phyloP scores from a whole-genome alignment of 2,888 invertebrate species.

The Synanthedon tipuliformis region DNA sequence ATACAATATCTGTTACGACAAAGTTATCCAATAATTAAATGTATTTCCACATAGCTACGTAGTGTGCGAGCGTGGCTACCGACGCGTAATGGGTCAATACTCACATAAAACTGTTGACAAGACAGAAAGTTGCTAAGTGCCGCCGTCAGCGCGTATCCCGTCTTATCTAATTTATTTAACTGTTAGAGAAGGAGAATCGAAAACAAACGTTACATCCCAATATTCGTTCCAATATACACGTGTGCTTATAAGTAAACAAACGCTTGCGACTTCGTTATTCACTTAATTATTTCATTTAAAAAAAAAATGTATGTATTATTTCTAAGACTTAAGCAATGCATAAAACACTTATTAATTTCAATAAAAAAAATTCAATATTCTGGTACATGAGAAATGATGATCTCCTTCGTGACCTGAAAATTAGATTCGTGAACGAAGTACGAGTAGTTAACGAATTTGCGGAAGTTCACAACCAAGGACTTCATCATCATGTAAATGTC shows the following conservation, averaged over 20 bases:
- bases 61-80: slow-evolving; percentile 6
- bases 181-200: slow-evolving; percentile 37
- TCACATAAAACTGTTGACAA: slow-evolving; percentile 47
- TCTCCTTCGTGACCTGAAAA: too few relatives aligned
- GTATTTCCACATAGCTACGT: neutral
- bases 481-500: too few relatives aligned
- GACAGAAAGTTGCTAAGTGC: slow-evolving; percentile 49
- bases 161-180: slow-evolving; percentile 60
- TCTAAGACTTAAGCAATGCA: too few relatives aligned
- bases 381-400: too few relatives aligned
- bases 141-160: slow-evolving; percentile 36
- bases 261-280: too few relatives aligned
- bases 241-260: neutral
- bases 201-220: slow-evolving; percentile 31
- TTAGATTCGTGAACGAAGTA: too few relatives aligned
- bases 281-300: too few relatives aligned
- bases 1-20: neutral
- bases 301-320: too few relatives aligned
- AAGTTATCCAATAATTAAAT: neutral
- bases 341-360: too few relatives aligned
- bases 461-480: too few relatives aligned
- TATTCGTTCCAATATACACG: neutral
- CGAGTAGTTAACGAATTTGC: too few relatives aligned
- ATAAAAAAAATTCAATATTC: too few relatives aligned
- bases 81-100: slow-evolving; percentile 27